Evolutionary conservation across 2,888 invertebrate genomes (phyloP), one percentile per base, ranked within the genome.

Genomic region (Selenia dentaria): DNA sequence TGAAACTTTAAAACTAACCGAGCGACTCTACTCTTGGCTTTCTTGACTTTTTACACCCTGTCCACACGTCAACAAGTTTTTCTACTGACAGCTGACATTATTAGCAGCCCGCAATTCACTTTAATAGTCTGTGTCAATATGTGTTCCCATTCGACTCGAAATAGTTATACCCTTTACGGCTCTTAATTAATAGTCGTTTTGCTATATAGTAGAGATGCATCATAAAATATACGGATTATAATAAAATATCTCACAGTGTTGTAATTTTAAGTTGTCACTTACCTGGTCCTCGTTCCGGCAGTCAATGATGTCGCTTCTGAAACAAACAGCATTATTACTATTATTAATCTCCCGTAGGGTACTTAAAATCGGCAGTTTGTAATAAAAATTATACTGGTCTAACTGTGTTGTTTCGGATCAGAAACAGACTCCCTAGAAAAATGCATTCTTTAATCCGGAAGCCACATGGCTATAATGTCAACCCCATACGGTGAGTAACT

Each of bases 291-390:
- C 86, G 20, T 81, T 78, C 9, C 77, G 71, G 59, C 80, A 90
- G 63, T 89, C 88, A 33, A 88, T 74, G 55, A 89, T 83, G 57
- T 86, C 84, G 54, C 79, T 88, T 71, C 91, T 91, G 84, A 41
- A 87, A 88, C 53, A 28, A 12, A 37, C n/a, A n/a, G n/a, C n/a
- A n/a, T n/a, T n/a, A n/a, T n/a, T n/a, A n/a, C n/a, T n/a, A n/a
- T n/a, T n/a, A n/a, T n/a, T n/a, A n/a, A n/a, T n/a, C n/a, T n/a
- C n/a, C n/a, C n/a, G n/a, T n/a, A n/a, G n/a, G n/a, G n/a, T n/a
- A n/a, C n/a, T n/a, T n/a, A n/a, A n/a, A n/a, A n/a, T n/a, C n/a
- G n/a, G n/a, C n/a, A n/a, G n/a, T n/a, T n/a, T n/a, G n/a, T n/a
- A n/a, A n/a, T n/a, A n/a, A n/a, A n/a, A n/a, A n/a, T n/a, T n/a